phyloP scores from a whole-genome alignment of 2,797 vertebrate species.

The Cynodonichthys magdalenae region DNA sequence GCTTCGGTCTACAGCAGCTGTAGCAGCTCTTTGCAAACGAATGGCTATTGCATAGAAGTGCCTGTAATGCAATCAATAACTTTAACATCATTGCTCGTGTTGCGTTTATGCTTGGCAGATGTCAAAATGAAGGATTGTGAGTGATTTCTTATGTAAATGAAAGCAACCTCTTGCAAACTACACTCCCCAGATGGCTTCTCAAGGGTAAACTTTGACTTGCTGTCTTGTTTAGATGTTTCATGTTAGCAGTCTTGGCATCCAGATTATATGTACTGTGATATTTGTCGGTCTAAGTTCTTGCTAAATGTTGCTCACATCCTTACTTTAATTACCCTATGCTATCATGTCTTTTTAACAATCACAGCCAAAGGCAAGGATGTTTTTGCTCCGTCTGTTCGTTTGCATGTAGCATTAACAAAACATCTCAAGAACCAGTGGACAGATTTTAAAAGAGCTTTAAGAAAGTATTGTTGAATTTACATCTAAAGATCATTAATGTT shows the following conservation, averaged over 20 bases:
- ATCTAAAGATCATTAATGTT: too few species aligned
- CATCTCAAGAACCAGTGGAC: too few species aligned
- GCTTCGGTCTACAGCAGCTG: conserved; percentile 54
- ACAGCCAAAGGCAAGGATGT: too few species aligned
- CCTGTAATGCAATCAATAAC: conserved; percentile 79
- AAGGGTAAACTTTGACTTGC: conserved; percentile 68
- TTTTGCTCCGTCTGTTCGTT: too few species aligned
- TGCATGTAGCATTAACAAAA: too few species aligned
- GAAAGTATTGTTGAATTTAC: too few species aligned
- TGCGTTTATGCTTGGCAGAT: conserved; percentile 74
- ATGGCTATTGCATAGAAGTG: conserved; percentile 68
- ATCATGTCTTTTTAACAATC: conserved; percentile 3
- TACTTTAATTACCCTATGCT: not conserved
- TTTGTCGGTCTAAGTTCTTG: conserved; percentile 47
- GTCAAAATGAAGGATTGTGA: conserved; percentile 79
- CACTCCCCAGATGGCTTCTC: conserved; percentile 62
- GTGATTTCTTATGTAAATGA: conserved; percentile 83
- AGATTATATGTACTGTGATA: conserved; percentile 44
- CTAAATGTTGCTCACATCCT: conserved; percentile 33
- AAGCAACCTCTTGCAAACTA: conserved; percentile 57
- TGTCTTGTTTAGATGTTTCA: conserved; percentile 61
- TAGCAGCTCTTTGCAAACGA: conserved; percentile 63
- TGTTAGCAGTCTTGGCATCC: conserved; percentile 47
- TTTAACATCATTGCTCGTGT: conserved; percentile 77
- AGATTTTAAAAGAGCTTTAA: too few species aligned